Conservation (phyloP, 1,140 invertebrate species). For the Elymnias hypermnestra region DNA sequence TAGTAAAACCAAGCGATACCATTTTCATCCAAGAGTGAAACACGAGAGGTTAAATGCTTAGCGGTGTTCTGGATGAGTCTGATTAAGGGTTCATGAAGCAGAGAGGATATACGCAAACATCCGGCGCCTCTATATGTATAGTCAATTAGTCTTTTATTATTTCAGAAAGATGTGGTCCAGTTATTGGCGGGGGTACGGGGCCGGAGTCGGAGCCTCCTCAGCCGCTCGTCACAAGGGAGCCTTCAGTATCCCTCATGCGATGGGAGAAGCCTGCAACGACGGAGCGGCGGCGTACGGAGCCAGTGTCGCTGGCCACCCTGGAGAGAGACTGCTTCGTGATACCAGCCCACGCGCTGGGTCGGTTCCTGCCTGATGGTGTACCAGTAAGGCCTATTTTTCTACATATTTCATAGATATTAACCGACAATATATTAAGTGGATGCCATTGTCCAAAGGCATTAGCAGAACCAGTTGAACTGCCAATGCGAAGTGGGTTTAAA, state of each 20-base stretch:
- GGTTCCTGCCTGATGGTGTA: constrained; percentile 90
- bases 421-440: no score
- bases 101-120: no score
- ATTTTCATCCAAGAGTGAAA: no score
- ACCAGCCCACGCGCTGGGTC: constrained; percentile 88
- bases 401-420: background rate
- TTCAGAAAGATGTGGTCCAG: constrained; percentile 72
- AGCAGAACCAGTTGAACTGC: no score
- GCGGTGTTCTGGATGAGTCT: no score
- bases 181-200: constrained; percentile 54
- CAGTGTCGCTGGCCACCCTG: constrained; percentile 84
- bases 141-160: constrained; percentile 2
- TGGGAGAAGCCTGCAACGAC: constrained; percentile 52
- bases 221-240: constrained; percentile 60
- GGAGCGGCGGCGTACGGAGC: constrained; percentile 75
- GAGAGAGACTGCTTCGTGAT: constrained; percentile 93
- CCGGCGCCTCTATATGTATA: no score
- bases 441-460: no score
- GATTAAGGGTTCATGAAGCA: no score
- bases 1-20: no score
- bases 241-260: constrained; percentile 62
- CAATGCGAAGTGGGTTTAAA: no score
- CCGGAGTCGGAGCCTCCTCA: constrained; percentile 64
- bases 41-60: no score
- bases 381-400: constrained; percentile 77